Percentiles rank a stretch among this genome's conserved stretches.
Conservation (phyloP, 1,140 invertebrate genomes). For the Neelides sp. region DNA sequence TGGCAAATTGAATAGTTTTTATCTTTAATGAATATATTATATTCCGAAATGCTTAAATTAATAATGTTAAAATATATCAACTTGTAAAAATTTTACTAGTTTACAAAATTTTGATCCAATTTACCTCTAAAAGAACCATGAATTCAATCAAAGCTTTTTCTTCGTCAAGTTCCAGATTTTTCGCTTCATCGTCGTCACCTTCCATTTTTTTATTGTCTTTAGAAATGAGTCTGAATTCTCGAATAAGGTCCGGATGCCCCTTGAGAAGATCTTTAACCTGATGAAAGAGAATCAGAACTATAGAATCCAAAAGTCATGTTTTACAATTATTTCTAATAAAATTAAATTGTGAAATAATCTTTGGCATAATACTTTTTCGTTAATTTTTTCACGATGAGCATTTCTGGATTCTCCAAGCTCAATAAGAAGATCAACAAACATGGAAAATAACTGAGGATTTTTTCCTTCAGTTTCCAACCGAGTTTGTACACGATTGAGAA, state of each 20-base stretch:
- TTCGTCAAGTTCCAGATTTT: too few species aligned
- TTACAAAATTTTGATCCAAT: neutral
- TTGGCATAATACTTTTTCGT: neutral
- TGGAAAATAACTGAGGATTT: slow-evolving; percentile 11
- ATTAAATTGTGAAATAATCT: slow-evolving; percentile 8
- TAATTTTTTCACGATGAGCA: slow-evolving; percentile 12
- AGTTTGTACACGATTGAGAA: slow-evolving; percentile 12
- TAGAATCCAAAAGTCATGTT: slow-evolving; percentile 1
- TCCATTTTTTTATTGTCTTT: too few species aligned
- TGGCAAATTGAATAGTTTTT: too few species aligned
- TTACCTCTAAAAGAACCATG: neutral
- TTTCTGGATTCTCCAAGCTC: slow-evolving; percentile 14
- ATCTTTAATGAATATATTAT: too few species aligned
- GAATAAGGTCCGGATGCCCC: slow-evolving; percentile 22
- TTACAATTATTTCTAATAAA: too few species aligned
- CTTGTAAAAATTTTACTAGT: too few species aligned
- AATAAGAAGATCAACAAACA: slow-evolving; percentile 18
- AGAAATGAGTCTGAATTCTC: slow-evolving; percentile 18
- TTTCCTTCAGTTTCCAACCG: slow-evolving; percentile 12
- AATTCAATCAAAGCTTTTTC: neutral
- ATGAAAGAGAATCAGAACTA: slow-evolving; percentile 1
- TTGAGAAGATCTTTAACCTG: slow-evolving; percentile 22
- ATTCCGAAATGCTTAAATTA: too few species aligned
- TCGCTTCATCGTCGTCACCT: too few species aligned
- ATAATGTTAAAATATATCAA: too few species aligned